A percentile compares a stretch with the other conserved stretches of the same genome.
Conservation (phyloP, 1,140 invertebrate species). For the Drosophila quadrilineata region DNA sequence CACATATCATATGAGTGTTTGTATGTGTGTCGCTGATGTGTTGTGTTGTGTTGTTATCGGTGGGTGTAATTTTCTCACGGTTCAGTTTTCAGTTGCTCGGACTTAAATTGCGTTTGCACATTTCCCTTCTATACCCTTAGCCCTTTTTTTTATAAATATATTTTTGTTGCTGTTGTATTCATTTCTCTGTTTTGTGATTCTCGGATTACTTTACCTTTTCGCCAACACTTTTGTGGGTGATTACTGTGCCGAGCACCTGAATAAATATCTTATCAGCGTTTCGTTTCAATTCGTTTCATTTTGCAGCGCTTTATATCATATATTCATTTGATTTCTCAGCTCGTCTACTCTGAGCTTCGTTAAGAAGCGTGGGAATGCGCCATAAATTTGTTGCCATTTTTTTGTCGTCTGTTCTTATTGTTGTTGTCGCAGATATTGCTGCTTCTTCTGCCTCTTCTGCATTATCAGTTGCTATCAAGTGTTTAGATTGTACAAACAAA, state of each 20-base stretch:
- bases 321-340: conserved; percentile 69
- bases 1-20: conserved; percentile 9
- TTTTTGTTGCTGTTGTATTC: not conserved
- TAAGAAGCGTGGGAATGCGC: conserved; percentile 70
- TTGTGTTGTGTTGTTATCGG: conserved; percentile 51
- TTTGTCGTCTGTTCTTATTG: conserved; percentile 29
- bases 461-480: conserved; percentile 60
- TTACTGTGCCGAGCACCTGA: conserved; percentile 67
- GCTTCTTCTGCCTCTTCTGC: conserved; percentile 25
- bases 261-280: conserved; percentile 77
- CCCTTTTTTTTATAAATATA: not conserved
- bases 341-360: conserved; percentile 36
- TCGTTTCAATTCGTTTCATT: conserved; percentile 66
- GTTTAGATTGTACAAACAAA: conserved; percentile 44
- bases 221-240: conserved; percentile 73
- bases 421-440: conserved; percentile 27
- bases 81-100: conserved; percentile 70
- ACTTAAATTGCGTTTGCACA: conserved; percentile 77
- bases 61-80: conserved; percentile 79
- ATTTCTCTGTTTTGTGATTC: conserved; percentile 8
- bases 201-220: conserved; percentile 45
- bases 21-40: not conserved
- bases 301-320: conserved; percentile 64
- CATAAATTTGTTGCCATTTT: conserved; percentile 43
- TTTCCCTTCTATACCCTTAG: conserved; percentile 52